Evolutionary conservation across 2,888 invertebrate species (phyloP), one percentile per base, ranked within the genome.

Genomic region (Drosophila melanocephala): DNA sequence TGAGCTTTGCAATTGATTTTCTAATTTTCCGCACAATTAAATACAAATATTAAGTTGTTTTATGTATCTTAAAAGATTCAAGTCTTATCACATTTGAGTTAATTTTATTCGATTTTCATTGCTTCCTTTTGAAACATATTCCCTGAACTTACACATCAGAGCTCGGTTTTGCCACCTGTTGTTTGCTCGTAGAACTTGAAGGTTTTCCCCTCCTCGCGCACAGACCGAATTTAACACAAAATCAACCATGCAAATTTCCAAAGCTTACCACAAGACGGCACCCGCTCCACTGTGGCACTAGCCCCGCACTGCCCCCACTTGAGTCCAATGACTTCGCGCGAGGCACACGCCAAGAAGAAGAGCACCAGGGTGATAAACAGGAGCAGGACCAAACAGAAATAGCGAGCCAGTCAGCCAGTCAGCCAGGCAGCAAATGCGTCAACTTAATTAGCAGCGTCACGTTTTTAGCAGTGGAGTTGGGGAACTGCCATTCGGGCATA

Each of bases 361-460:
- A 47, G 59, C 44, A 52, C 3, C 33, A 30, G 58, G 59, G 39
- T 53, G 50, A 56, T 53, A 58, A 64, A 60, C 52, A 57, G 74
- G 44, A 69, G 63, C 65, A 52, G 52, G 60, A 63, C 60, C 77
- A 67, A 63, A 69, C 64, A 61, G 50, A 63, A 67, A 75, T 52
- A 70, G 79, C 72, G 39, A 66, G 59, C 63, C 67, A 75, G 68
- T 63, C 79, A 81, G 63, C 53, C 78, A 79, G 63, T 5, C 79
- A 79, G 77, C 74, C 73, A 81, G 79, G 69, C 81, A 78, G 81
- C 80, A 82, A 87, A 83, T 89, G 89, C 87, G 87, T 88, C 87
- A 88, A 90, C 91, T 88, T 88, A 88, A 88, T 88, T 88, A 88
- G 88, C 87, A 81, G 84, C 88, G 91, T 90, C 88, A 90, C 88